Base-by-base conservation (phyloP, 2,888 invertebrate species). In the Lasioglossum calceatum region DNA sequence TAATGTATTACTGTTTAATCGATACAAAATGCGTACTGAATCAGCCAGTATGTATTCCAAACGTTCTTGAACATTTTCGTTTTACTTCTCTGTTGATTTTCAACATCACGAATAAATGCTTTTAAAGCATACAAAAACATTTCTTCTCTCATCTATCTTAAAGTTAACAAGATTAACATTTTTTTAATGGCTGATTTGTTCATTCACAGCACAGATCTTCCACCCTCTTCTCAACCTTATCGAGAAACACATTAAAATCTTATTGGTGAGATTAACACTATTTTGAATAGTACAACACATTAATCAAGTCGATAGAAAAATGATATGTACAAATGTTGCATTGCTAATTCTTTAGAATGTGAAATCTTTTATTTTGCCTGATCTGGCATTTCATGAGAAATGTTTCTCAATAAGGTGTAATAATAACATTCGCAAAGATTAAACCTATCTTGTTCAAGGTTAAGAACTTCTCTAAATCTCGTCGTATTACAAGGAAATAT, bases 1-100 rank as follows among this genome's bases (percentile, higher is more conserved):
- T 90, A 91, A 90, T 81, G 79, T 89, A 87, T 73, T 81, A 64
- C 16, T 77, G 82, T 81, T 70, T 61, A 74, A 88, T 85, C 70
- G 67, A 90, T 90, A 89, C 79, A 86, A 85, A 86, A 90, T 81
- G 77, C 72, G 54, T 74, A 75, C 82, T 42, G 72, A 78, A 77
- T 85, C 75, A 77, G 76, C 84, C 81, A 79, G 73, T 71, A 54
- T 73, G 73, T 71, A 54, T 73, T 81, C 72, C 67, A 71, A 39
- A 61, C 54, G 16, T 61, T 27, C 8, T 73, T 61, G 14, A 39
- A 23, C 76, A 16, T 70, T 47, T 47, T n/a, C 70, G 5, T 39
- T 84, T 27, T 16, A 23, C 32, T 36, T 67, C 39, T 36, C 64
- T 39, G 32, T 67, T 14, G 44, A 70, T 81, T 82, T 23, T 86